Conservation (phyloP, 2,888 invertebrate species). For the Taenaris catops region DNA sequence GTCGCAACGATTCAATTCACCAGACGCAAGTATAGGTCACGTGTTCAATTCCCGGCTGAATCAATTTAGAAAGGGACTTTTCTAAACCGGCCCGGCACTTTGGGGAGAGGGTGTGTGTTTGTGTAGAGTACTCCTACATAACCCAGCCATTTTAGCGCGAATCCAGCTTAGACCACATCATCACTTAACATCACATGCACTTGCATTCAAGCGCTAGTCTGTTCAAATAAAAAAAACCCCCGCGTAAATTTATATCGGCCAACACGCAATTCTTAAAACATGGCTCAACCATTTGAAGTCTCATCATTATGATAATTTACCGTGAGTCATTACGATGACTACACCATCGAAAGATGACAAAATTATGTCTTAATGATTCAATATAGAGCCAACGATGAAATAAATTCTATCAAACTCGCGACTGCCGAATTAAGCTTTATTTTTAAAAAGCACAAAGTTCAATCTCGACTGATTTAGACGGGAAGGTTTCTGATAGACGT, state of each 20-base stretch:
- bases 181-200: no score
- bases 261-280: neutral
- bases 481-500: conserved; percentile 1
- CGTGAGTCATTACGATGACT: neutral
- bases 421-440: conserved; percentile 3
- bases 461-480: neutral
- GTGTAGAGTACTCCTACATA: no score
- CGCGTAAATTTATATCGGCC: neutral
- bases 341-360: conserved; percentile 7
- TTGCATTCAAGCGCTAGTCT: no score
- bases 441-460: neutral
- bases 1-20: no score
- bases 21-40: no score
- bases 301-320: conserved; percentile 2
- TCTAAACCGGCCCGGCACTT: no score
- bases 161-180: no score
- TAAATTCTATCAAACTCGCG: neutral
- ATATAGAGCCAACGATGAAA: conserved; percentile 1
- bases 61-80: no score
- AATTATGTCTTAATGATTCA: conserved; percentile 10
- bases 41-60: no score
- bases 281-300: neutral
- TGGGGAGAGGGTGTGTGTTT: no score
- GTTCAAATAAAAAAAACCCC: no score
- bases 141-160: no score